A percentile compares a stretch with the other conserved stretches of the same genome.
Conservation (phyloP, 2,888 invertebrate genomes). For the Pyrgus malvae region DNA sequence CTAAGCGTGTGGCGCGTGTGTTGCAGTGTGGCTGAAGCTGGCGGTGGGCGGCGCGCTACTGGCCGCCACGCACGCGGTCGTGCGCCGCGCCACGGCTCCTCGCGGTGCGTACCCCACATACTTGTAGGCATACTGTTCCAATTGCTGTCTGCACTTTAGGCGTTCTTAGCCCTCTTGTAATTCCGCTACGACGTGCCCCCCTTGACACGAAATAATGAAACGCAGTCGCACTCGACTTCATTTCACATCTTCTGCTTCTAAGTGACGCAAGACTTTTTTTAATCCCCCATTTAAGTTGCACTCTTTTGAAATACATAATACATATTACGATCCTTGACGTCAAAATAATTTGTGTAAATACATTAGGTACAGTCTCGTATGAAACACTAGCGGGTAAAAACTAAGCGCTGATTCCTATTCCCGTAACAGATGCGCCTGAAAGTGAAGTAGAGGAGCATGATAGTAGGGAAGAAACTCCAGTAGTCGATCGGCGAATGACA, state of each 20-base stretch:
- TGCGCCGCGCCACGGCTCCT: constrained; percentile 84
- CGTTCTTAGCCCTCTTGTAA: not conserved
- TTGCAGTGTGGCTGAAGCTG: constrained; percentile 94
- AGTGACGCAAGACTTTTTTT: not conserved
- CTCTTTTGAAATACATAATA: not conserved
- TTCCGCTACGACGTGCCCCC: not conserved
- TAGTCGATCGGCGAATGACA: constrained; percentile 70
- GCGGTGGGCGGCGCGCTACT: constrained; percentile 92
- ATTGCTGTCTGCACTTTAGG: not conserved
- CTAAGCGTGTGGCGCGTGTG: constrained; percentile 67
- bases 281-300: not conserved
- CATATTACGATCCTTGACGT: too few relatives aligned
- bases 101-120: constrained; percentile 83
- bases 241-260: not conserved
- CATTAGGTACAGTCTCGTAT: not conserved
- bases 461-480: constrained; percentile 58
- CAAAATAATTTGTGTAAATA: constrained; percentile 1
- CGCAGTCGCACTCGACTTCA: not conserved
- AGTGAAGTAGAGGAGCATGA: constrained; percentile 46
- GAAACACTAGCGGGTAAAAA: constrained; percentile 18
- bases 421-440: constrained; percentile 56
- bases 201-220: not conserved
- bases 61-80: constrained; percentile 92
- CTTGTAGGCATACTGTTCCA: constrained; percentile 8
- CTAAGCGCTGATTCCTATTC: constrained; percentile 36